These are phyloP conservation scores for Dendrolimus kikuchii DNA, from an alignment of 1,140 invertebrate species.

Conservation along the genomic window DNA sequence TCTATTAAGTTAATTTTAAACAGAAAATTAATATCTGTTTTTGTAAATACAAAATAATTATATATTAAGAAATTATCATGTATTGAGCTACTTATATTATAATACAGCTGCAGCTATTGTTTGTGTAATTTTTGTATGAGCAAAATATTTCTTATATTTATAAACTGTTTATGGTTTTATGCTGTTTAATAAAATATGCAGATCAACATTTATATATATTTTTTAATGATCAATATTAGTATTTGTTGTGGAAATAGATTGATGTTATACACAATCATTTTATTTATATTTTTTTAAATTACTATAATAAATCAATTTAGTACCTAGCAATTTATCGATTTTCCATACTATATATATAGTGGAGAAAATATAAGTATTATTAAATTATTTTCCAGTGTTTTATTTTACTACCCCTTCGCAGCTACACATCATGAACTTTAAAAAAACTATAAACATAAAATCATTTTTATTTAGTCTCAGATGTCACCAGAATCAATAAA, in stretches of 20 bases:
- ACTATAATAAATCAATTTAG: conserved; percentile 46
- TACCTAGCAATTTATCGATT: conserved; percentile 31
- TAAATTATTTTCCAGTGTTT: conserved; percentile 22
- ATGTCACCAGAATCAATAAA: conserved; percentile 32
- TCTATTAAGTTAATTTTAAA: conserved; percentile 36
- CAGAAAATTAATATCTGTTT: background rate
- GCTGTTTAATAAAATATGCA: too few relatives aligned
- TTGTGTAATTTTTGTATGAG: too few relatives aligned
- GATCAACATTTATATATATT: too few relatives aligned
- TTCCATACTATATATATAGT: conserved; percentile 41
- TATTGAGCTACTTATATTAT: background rate
- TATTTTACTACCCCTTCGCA: conserved; percentile 10
- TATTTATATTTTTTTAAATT: conserved; percentile 55
- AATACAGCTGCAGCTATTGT: too few relatives aligned
- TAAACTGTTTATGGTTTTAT: too few relatives aligned
- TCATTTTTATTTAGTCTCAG: background rate
- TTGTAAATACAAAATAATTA: conserved; percentile 1
- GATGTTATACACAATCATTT: conserved; percentile 17
- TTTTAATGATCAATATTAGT: background rate
- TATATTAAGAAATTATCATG: background rate
- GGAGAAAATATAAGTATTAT: conserved; percentile 49
- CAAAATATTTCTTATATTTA: too few relatives aligned
- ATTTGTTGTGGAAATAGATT: background rate
- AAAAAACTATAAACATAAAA: background rate
- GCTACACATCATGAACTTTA: background rate